These are phyloP conservation scores for Camelus dromedarius DNA, from an alignment of 2,113 vertebrate genomes.

Conservation along the genomic window DNA sequence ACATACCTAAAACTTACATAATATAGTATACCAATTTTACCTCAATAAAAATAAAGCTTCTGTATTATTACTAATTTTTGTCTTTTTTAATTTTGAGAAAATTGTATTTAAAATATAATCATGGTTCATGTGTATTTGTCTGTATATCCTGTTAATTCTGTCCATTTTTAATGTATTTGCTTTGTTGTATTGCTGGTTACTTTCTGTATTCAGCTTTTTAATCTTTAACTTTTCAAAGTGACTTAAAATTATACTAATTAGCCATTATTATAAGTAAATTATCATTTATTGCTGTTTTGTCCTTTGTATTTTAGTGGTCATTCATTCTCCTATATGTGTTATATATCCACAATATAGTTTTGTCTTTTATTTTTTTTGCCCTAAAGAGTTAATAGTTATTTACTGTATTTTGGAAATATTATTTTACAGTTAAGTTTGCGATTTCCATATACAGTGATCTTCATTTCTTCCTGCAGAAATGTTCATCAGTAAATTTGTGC, in stretches of 20 bases:
- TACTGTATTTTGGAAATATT: background rate
- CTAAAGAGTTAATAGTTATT: background rate
- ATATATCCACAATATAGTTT: background rate
- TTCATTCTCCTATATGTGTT: background rate
- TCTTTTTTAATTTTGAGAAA: background rate
- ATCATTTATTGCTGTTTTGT: background rate
- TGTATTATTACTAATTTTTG: background rate
- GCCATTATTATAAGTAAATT: background rate
- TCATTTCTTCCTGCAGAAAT: background rate
- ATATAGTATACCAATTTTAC: too few species aligned
- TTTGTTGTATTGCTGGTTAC: background rate
- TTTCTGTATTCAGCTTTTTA: background rate
- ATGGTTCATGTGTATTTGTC: background rate
- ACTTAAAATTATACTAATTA: background rate
- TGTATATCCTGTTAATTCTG: background rate
- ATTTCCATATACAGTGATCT: background rate
- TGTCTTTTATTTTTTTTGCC: background rate
- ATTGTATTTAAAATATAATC: background rate
- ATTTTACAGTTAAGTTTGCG: background rate
- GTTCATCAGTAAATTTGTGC: background rate
- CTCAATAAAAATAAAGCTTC: background rate
- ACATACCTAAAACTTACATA: too few species aligned
- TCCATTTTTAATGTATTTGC: background rate
- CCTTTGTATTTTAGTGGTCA: background rate
- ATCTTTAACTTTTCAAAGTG: background rate